These are phyloP conservation scores for Lepisosteus osseus DNA, from an alignment of 2,113 vertebrate species.

Conservation along the genomic window DNA sequence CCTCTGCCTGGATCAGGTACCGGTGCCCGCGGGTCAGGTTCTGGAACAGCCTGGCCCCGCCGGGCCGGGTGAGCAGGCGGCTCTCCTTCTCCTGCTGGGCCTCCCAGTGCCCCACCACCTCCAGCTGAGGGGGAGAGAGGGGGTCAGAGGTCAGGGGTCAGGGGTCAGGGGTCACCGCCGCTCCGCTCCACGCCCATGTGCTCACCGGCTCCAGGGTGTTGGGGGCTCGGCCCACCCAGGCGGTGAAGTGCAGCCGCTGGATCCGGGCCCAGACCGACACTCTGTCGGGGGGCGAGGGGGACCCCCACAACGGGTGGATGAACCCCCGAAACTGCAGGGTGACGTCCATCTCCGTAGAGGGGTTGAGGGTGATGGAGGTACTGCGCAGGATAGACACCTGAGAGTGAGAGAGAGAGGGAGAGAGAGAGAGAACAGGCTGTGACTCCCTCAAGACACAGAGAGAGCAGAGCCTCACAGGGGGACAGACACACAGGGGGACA, in stretches of 20 bases:
- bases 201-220: constrained; percentile 78
- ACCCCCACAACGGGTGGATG: constrained; percentile 78
- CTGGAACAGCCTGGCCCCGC: constrained; percentile 74
- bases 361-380: constrained; percentile 79
- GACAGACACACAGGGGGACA: no score
- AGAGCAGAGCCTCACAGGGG: neutral
- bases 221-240: constrained; percentile 70
- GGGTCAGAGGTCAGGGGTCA: no score
- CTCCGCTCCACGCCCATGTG: neutral
- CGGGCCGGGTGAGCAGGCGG: constrained; percentile 68
- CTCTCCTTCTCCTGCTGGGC: constrained; percentile 83
- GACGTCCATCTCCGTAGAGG: constrained; percentile 82
- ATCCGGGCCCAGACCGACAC: constrained; percentile 83
- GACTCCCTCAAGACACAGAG: neutral
- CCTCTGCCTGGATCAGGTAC: constrained; percentile 80
- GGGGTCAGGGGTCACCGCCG: no score
- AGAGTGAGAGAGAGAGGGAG: neutral
- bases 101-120: constrained; percentile 81
- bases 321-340: constrained; percentile 85
- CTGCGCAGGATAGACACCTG: constrained; percentile 83
- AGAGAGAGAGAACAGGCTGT: neutral
- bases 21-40: constrained; percentile 77
- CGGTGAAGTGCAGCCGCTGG: constrained; percentile 81
- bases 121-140: constrained; percentile 44
- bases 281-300: constrained; percentile 59